These are phyloP conservation scores for zebrafish (Danio rerio) DNA, from an alignment of 2,113 vertebrate genomes.

Conservation along the genomic window DNA sequence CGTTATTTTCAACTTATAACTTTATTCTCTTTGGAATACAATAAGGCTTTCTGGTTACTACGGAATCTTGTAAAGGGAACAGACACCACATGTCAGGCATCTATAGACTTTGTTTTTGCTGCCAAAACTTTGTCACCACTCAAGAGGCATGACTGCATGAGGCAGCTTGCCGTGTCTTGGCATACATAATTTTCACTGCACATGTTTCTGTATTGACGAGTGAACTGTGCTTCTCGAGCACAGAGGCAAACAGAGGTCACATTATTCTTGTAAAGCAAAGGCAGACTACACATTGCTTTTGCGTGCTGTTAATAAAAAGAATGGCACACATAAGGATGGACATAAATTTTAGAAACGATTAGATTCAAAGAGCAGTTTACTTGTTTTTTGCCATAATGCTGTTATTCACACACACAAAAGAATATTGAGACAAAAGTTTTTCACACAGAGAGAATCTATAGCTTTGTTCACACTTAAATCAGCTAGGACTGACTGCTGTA, in stretches of 20 bases:
- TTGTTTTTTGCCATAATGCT: too few relatives aligned
- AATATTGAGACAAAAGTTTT: too few relatives aligned
- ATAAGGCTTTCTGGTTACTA: conserved; percentile 1
- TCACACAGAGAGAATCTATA: too few relatives aligned
- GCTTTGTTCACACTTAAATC: too few relatives aligned
- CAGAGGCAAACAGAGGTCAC: neutral
- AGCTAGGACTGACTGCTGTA: too few relatives aligned
- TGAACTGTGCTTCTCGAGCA: neutral
- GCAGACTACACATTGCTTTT: neutral
- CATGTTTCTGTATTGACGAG: conserved; percentile 48
- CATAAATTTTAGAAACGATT: too few relatives aligned
- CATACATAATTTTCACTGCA: conserved; percentile 52
- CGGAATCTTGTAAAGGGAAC: neutral
- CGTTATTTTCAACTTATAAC: neutral
- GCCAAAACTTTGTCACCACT: conserved; percentile 35
- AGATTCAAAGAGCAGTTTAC: too few relatives aligned
- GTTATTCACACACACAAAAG: too few relatives aligned
- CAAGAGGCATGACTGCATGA: neutral
- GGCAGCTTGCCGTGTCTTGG: conserved; percentile 52
- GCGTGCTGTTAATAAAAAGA: neutral
- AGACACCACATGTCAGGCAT: conserved; percentile 14
- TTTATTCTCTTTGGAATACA: neutral
- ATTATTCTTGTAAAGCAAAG: neutral
- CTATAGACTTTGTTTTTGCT: conserved; percentile 25
- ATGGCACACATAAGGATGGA: too few relatives aligned